Base-by-base conservation (phyloP, 1,140 invertebrate genomes). In the Coelopa frigida region DNA sequence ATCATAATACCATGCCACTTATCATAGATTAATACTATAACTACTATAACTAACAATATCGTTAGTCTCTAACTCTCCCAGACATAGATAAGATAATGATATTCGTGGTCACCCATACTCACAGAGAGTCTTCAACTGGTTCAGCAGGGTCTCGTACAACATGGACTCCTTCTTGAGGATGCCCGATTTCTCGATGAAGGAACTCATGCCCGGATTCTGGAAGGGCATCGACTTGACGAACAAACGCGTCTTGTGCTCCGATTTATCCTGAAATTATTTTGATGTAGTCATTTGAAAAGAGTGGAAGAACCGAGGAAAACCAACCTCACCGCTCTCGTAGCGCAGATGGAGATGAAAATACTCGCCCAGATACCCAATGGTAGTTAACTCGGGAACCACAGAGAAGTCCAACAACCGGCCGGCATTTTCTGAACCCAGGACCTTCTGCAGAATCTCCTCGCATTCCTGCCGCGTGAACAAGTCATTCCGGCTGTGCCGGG, bases 201-300 rank as follows among this genome's bases (percentile, higher is more conserved):
- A 53, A 1, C 29, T 20, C 50, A 57, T 60, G 18, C 59, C 49
- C 1, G 58, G 51, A 53, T 53, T 55, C 23, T 65, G 53, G 40
- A 50, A 60, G 3, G 52, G 50, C 15, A 60, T 50, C 1, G 58
- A 58, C 32, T 66, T 66, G 27, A 66, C 59, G 55, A 66, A 66
- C 1, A 66, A 33, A 6, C 61, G 52, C 1, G 36, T 50, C 2
- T 35, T 46, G 5, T 41, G 43, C 4, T 50, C 38, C 6, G 48
- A 20, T 3, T 41, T 7, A 1, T 51, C 20, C 43, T 49, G 21
- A 23, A 38, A 49, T 0, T 12, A 14, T 8, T 4, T 22, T 22
- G 14, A 3, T 18, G n/a, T 38, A 20, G n/a, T 10, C 15, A 22
- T 21, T 38, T 37, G 22, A 35, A 5, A 15, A 7, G 18, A 35